Conservation (phyloP, 2,888 invertebrate species). For the Diabrotica balteata region DNA sequence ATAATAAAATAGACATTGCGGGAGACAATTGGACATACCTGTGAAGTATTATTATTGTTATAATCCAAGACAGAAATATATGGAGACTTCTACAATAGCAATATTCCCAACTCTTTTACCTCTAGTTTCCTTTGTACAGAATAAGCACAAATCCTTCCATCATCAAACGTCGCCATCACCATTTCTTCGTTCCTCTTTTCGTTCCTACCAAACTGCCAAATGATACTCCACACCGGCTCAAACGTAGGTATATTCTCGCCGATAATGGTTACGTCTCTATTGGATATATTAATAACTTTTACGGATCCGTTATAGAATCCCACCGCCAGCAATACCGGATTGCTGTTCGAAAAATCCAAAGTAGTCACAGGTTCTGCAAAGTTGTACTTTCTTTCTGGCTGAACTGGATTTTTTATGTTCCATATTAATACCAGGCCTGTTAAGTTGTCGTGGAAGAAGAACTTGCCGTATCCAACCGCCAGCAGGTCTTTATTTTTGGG, state of each 20-base stretch:
- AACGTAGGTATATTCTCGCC: slow-evolving; percentile 44
- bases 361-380: slow-evolving; percentile 73
- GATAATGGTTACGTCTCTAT: slow-evolving; percentile 52
- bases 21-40: too few species aligned
- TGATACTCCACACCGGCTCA: slow-evolving; percentile 47
- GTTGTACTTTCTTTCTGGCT: slow-evolving; percentile 73
- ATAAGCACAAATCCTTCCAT: slow-evolving; percentile 60
- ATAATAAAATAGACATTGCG: too few species aligned
- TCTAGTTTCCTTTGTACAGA: slow-evolving; percentile 40
- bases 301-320: slow-evolving; percentile 79
- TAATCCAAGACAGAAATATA: too few species aligned
- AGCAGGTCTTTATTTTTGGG: slow-evolving; percentile 73
- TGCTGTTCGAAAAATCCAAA: slow-evolving; percentile 72
- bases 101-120: slow-evolving; percentile 28
- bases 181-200: slow-evolving; percentile 56
- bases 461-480: slow-evolving; percentile 78
- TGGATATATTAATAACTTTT: slow-evolving; percentile 74
- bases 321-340: slow-evolving; percentile 76
- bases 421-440: slow-evolving; percentile 76
- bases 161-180: slow-evolving; percentile 63
- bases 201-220: slow-evolving; percentile 44
- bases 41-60: too few species aligned
- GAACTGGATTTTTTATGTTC: slow-evolving; percentile 82
- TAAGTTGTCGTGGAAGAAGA: slow-evolving; percentile 65
- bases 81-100: too few species aligned